Evolutionary conservation across 2,113 vertebrate species (phyloP), one percentile per base, ranked within the genome.

Genomic region (Clarias gariepinus): DNA sequence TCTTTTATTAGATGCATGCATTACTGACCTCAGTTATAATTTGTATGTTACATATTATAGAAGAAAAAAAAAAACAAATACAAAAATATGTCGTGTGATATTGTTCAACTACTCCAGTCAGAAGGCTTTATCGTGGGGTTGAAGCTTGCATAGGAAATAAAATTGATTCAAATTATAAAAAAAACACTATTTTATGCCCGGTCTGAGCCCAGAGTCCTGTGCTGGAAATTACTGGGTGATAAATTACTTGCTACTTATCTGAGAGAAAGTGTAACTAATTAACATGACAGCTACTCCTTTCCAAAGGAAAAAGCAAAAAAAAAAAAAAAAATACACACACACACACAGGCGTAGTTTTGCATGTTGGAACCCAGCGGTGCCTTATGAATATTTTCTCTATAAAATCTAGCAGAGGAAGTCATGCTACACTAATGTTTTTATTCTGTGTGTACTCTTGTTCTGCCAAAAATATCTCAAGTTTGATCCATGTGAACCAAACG

Each of bases 351-450:
- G 0, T 64, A 82, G 52, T 89, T 84, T 55, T 88, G 61, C 91
- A 86, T 92, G 90, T 83, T 90, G 60, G 18, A 77, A 89, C 90
- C 87, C 90, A 92, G 91, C 90, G 87, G 85, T 85, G 79, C 89
- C 69, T 91, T 87, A 87, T 87, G 74, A 90, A 91, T 89, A 85
- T 91, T 93, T 93, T 88, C 66, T 89, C 78, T 89, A 88, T 90
- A 84, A 91, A 86, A 87, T 9, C 18, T 19, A 85, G 81, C 89
- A 80, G 53, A 90, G 86, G 71, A 92, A 91, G 80, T 81, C 63
- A 78, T 89, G 84, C 84, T 88, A 61, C 25, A 16, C 74, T 92
- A 91, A 93, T 93, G 90, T 85, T 91, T 91, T 92, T 90, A 90
- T 87, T 85, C 82, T 64, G 33, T 90, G 53, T 47, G 64, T 87